A percentile compares a stretch with the other conserved stretches of the same genome.
phyloP scores from a whole-genome alignment of 2,113 vertebrate species.

The Himantopus leucocephalus region DNA sequence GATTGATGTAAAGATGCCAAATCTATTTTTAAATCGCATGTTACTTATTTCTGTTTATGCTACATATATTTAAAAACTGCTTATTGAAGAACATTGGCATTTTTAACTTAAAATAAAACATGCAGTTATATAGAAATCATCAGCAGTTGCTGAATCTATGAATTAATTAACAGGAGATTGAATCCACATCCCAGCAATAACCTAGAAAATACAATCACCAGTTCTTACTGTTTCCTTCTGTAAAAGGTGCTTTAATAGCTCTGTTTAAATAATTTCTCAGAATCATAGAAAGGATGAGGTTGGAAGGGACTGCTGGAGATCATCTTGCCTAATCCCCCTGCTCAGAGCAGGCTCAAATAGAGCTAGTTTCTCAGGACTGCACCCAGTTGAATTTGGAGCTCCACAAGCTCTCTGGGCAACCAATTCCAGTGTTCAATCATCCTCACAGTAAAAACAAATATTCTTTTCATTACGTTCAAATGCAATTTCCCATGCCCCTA shows the following conservation, averaged over 20 bases:
- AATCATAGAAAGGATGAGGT: neutral
- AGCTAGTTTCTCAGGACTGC: neutral
- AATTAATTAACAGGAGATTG: neutral
- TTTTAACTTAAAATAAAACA: neutral
- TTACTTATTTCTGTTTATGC: slow-evolving; percentile 7
- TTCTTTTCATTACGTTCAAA: accelerated
- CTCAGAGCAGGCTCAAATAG: neutral
- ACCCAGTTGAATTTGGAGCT: neutral
- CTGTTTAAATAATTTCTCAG: neutral
- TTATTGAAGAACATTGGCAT: neutral
- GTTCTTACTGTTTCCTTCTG: neutral
- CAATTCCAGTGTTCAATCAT: neutral
- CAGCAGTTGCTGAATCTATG: neutral
- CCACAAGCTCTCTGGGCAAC: neutral
- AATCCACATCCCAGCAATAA: neutral
- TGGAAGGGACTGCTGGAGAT: neutral
- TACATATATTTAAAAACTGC: neutral
- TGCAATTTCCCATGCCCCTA: neutral
- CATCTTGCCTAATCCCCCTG: neutral
- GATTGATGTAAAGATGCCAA: neutral
- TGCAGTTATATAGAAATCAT: neutral
- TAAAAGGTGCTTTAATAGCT: neutral
- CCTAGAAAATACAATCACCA: neutral
- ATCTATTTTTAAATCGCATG: neutral
- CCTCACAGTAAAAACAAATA: neutral